phyloP scores from a whole-genome alignment of 2,888 invertebrate genomes.

The Drosophila parthenogenetica region DNA sequence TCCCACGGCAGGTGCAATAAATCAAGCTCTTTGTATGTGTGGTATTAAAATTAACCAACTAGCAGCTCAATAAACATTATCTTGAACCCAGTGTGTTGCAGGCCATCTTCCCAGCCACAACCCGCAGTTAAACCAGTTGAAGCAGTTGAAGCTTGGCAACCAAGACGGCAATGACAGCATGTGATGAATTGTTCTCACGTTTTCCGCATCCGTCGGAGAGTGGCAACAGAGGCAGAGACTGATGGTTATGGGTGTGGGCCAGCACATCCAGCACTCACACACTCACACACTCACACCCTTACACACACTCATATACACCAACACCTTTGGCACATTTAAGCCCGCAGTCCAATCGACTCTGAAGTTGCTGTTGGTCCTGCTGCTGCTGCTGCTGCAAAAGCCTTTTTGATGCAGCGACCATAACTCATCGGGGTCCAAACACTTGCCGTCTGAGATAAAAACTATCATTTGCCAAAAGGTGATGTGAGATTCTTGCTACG shows the following conservation, averaged over 20 bases:
- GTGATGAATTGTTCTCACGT: conserved; percentile 79
- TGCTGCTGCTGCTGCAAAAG: conserved; percentile 50
- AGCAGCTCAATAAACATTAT: conserved; percentile 79
- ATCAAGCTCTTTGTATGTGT: conserved; percentile 56
- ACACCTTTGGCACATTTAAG: conserved; percentile 28
- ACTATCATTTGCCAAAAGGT: conserved; percentile 81
- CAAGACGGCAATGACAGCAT: conserved; percentile 76
- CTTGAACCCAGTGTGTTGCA: conserved; percentile 41
- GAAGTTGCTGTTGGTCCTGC: conserved; percentile 24
- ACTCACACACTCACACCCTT: conserved; percentile 10
- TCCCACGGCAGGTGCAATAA: conserved; percentile 56
- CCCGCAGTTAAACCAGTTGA: conserved; percentile 4
- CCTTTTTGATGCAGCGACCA: conserved; percentile 77
- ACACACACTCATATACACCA: background rate
- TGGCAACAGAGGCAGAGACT: conserved; percentile 39
- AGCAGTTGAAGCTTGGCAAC: conserved; percentile 26
- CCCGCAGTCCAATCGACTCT: conserved; percentile 39
- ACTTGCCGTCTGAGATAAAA: conserved; percentile 72
- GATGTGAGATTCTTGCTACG: conserved; percentile 56
- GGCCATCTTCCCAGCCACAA: background rate
- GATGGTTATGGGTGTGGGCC: conserved; percentile 61
- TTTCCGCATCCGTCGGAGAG: conserved; percentile 35
- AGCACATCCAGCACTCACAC: conserved; percentile 24
- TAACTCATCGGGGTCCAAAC: conserved; percentile 74
- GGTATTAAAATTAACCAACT: conserved; percentile 78